Conservation (phyloP, 2,113 vertebrate species). For the Myotis davidii region DNA sequence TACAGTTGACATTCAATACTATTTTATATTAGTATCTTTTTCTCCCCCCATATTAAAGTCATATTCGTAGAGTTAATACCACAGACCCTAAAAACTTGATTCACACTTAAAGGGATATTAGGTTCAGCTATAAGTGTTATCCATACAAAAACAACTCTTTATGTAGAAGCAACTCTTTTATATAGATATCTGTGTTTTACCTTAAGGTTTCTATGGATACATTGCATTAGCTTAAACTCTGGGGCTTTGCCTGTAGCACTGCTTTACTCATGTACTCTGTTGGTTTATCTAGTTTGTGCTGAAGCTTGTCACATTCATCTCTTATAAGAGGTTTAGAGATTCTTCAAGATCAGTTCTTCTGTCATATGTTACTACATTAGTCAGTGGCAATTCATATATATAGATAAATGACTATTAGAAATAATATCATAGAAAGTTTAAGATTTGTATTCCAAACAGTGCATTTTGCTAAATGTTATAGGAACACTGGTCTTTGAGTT, state of each 20-base stretch:
- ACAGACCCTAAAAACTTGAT: not conserved
- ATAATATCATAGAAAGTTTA: slow-evolving; percentile 66
- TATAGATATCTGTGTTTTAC: not conserved
- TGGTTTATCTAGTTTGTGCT: slow-evolving; percentile 66
- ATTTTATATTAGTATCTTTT: not conserved
- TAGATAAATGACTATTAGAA: slow-evolving; percentile 67
- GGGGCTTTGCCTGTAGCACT: slow-evolving; percentile 17
- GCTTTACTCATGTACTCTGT: not conserved
- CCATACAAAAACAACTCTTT: slow-evolving; percentile 4
- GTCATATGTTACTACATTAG: slow-evolving; percentile 62
- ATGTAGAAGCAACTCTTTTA: not conserved
- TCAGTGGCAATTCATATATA: slow-evolving; percentile 48
- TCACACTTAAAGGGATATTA: slow-evolving; percentile 10
- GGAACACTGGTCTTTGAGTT: slow-evolving; percentile 19
- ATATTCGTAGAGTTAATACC: not conserved
- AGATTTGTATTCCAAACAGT: slow-evolving; percentile 65
- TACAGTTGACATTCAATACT: not conserved
- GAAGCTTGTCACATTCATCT: slow-evolving; percentile 64
- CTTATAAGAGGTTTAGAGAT: slow-evolving; percentile 58
- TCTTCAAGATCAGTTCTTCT: slow-evolving; percentile 65
- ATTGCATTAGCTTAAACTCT: not conserved
- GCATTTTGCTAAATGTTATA: slow-evolving; percentile 65
- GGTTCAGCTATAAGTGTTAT: not conserved
- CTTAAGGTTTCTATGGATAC: not conserved
- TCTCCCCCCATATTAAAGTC: not conserved